phyloP scores from a whole-genome alignment of 2,888 invertebrate species.

The Mythimna loreyi region DNA sequence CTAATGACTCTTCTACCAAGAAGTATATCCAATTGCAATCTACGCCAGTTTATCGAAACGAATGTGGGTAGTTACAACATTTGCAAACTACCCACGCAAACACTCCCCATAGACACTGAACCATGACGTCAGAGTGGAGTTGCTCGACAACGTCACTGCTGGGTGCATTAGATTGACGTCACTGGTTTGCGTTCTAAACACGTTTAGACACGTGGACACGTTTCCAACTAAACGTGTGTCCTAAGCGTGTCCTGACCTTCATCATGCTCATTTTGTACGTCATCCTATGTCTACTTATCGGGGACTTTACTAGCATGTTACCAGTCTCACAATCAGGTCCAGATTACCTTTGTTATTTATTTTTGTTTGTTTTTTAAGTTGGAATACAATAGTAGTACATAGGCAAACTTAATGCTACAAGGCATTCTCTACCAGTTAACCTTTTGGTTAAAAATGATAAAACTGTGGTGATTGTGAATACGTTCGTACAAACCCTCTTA shows the following conservation, averaged over 20 bases:
- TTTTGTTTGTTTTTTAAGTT: neutral
- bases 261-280: slow-evolving; percentile 11
- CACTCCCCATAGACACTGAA: neutral
- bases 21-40: neutral
- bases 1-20: neutral
- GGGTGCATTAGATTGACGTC: slow-evolving; percentile 38
- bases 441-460: no score
- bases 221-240: slow-evolving; percentile 9
- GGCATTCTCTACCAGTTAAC: no score
- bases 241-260: neutral
- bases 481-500: no score
- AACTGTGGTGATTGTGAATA: no score
- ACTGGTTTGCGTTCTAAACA: slow-evolving; percentile 19
- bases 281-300: neutral
- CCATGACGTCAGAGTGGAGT: slow-evolving; percentile 23
- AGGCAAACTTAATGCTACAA: no score
- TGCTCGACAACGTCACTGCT: slow-evolving; percentile 3
- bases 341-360: neutral
- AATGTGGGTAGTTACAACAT: neutral
- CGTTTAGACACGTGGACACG: slow-evolving; percentile 28
- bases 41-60: neutral
- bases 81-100: slow-evolving; percentile 6
- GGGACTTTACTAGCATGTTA: neutral
- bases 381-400: no score
- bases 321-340: neutral